A percentile compares a stretch with the other conserved stretches of the same genome.
Evolutionary conservation across 1,140 invertebrate genomes (phyloP).

Genomic region (Venustaconcha ellipsiformis): DNA sequence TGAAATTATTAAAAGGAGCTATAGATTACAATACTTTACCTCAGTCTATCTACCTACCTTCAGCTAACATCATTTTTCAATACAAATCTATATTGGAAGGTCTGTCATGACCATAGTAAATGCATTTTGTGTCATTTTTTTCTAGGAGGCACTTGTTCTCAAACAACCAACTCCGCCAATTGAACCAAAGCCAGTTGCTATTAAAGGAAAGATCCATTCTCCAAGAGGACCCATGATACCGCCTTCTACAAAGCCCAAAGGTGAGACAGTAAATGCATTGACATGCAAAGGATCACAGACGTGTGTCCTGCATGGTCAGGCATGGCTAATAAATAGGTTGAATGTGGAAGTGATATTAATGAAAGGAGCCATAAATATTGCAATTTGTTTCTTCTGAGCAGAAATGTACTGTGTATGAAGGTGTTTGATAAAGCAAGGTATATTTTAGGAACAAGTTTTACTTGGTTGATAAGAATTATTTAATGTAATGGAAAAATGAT

Average conservation of each 20-base stretch:
- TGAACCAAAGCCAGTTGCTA: slow-evolving; percentile 33
- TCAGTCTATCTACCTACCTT: background rate
- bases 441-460: too few species aligned
- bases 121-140: slow-evolving; percentile 7
- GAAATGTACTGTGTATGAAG: too few species aligned
- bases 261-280: slow-evolving; percentile 5
- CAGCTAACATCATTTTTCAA: background rate
- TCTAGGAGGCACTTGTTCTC: slow-evolving; percentile 28
- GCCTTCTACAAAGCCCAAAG: slow-evolving; percentile 45
- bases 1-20: background rate
- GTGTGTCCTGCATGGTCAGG: too few species aligned
- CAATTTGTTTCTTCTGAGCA: too few species aligned
- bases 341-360: too few species aligned
- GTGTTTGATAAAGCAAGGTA: too few species aligned
- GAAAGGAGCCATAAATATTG: too few species aligned
- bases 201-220: slow-evolving; percentile 37
- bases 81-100: background rate
- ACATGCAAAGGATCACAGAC: too few species aligned
- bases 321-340: too few species aligned
- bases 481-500: too few species aligned
- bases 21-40: background rate
- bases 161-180: slow-evolving; percentile 42
- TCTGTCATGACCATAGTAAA: background rate
- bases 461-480: too few species aligned
- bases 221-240: slow-evolving; percentile 35